Evolutionary conservation across 35 echinoderm and acorn worm species (phyloP).

Genomic region (Heliocidaris erythrogramma): DNA sequence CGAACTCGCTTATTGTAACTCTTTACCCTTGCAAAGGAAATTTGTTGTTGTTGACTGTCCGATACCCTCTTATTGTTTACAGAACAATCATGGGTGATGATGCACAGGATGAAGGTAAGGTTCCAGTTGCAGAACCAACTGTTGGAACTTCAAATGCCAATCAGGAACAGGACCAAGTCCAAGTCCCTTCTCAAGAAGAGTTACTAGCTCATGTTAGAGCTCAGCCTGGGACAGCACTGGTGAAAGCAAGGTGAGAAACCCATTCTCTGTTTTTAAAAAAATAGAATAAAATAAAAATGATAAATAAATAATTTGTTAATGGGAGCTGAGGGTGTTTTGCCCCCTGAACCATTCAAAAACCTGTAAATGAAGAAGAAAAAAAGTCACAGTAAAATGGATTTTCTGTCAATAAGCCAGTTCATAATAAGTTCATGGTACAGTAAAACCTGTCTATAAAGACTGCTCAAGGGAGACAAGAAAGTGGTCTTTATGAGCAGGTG

Average conservation of each 20-base stretch:
- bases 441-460: too few species aligned
- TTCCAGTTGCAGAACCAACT: not conserved
- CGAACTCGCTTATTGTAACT: too few species aligned
- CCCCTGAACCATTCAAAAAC: not conserved
- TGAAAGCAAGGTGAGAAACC: conserved; percentile 33
- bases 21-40: too few species aligned
- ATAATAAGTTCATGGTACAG: not conserved
- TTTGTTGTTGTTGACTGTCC: too few species aligned
- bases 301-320: not conserved
- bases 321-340: not conserved
- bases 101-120: not conserved
- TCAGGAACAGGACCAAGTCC: not conserved
- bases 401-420: not conserved
- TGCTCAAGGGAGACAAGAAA: too few species aligned
- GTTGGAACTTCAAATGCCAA: not conserved
- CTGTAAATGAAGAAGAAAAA: not conserved
- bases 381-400: not conserved
- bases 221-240: conserved; percentile 40
- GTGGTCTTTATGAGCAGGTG: too few species aligned
- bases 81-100: not conserved
- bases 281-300: not conserved
- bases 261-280: not conserved
- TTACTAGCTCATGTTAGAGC: conserved; percentile 30
- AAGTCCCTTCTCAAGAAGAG: conserved; percentile 21
- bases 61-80: not conserved